phyloP scores from a whole-genome alignment of 2,888 invertebrate genomes.

The Cataglyphis cursor region DNA sequence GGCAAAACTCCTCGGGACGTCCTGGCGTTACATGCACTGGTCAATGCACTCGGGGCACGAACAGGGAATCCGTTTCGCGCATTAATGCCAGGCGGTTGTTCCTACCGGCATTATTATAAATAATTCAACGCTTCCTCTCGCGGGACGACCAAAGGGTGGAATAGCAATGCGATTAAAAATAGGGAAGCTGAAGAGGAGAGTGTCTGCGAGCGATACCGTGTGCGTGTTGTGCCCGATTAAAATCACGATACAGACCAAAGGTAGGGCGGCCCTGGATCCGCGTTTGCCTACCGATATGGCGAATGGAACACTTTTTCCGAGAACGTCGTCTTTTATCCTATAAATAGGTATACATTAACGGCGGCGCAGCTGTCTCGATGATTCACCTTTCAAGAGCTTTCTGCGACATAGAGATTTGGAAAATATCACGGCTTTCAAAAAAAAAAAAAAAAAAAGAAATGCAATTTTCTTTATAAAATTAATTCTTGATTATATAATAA shows the following conservation, averaged over 20 bases:
- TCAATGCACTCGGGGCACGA: slow-evolving; percentile 46
- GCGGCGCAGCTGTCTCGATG: slow-evolving; percentile 78
- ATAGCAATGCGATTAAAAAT: slow-evolving; percentile 65
- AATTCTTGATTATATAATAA: background rate
- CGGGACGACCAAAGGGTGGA: slow-evolving; percentile 49
- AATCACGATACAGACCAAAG: slow-evolving; percentile 42
- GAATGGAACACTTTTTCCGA: slow-evolving; percentile 58
- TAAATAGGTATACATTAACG: slow-evolving; percentile 77
- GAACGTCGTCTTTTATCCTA: slow-evolving; percentile 73
- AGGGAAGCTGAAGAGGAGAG: slow-evolving; percentile 40
- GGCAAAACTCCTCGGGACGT: slow-evolving; percentile 6
- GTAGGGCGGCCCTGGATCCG: slow-evolving; percentile 34
- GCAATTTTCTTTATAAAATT: background rate
- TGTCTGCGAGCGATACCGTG: background rate
- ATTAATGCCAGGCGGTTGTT: slow-evolving; percentile 45
- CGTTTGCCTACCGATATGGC: slow-evolving; percentile 41
- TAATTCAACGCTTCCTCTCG: slow-evolving; percentile 63
- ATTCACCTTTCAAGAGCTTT: slow-evolving; percentile 72
- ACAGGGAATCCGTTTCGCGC: slow-evolving; percentile 40
- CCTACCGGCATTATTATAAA: slow-evolving; percentile 60
- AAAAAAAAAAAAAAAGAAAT: background rate
- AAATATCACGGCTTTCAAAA: background rate
- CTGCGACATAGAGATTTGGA: slow-evolving; percentile 54
- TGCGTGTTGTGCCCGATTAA: slow-evolving; percentile 26
- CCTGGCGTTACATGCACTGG: slow-evolving; percentile 34